A percentile compares a stretch with the other conserved stretches of the same genome.
These are phyloP conservation scores for Papilio demoleus DNA, from an alignment of 2,888 invertebrate species.

Conservation along the genomic window DNA sequence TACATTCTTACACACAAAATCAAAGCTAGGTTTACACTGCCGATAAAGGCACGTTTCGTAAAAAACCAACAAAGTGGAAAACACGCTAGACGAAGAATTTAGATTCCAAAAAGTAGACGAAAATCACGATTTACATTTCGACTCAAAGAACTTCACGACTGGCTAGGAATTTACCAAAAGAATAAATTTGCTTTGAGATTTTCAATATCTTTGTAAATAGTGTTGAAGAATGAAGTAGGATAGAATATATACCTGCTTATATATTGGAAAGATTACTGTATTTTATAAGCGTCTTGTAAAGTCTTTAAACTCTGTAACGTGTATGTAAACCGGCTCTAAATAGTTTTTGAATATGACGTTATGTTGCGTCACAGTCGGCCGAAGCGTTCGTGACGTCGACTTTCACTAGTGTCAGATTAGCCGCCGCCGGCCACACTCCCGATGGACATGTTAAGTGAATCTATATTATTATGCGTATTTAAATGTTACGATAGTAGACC, in stretches of 20 bases:
- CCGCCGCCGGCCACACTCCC: constrained; percentile 42
- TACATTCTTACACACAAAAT: background rate
- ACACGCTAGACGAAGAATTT: too few relatives aligned
- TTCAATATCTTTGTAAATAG: too few relatives aligned
- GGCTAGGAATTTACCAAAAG: background rate
- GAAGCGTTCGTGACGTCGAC: constrained; percentile 46
- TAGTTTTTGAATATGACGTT: constrained; percentile 37
- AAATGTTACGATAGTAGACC: constrained; percentile 46
- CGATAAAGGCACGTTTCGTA: background rate
- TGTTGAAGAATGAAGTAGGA: too few relatives aligned
- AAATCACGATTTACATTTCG: background rate
- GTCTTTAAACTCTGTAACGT: background rate
- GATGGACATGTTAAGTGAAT: constrained; percentile 59
- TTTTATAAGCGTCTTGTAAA: background rate
- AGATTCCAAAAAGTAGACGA: background rate
- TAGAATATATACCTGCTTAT: too few relatives aligned
- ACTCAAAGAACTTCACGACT: background rate
- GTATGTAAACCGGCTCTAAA: constrained; percentile 31
- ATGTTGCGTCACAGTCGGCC: constrained; percentile 43
- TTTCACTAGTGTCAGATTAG: constrained; percentile 44
- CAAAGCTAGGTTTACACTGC: constrained; percentile 1
- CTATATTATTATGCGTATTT: constrained; percentile 46
- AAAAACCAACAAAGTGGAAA: background rate
- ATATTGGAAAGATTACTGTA: background rate
- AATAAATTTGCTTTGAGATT: constrained; percentile 6